phyloP scores from a whole-genome alignment of 2,888 invertebrate species.

The Nymphalis polychloros region DNA sequence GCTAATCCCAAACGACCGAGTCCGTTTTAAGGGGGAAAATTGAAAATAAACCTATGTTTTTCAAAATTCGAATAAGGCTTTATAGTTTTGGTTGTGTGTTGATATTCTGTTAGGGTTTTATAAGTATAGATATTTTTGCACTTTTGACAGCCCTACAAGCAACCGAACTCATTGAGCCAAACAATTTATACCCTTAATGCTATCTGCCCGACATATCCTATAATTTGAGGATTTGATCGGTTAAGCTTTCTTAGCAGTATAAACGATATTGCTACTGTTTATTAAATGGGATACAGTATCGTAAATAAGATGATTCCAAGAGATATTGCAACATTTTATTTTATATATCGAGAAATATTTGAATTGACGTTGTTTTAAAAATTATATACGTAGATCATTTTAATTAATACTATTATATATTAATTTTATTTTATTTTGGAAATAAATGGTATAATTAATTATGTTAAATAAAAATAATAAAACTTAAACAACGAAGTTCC shows the following conservation, averaged over 20 bases:
- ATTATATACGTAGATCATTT: too few relatives aligned
- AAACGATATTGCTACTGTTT: constrained; percentile 35
- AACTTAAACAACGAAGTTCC: too few relatives aligned
- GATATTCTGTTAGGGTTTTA: not conserved
- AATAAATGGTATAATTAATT: not conserved
- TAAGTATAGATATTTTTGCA: not conserved
- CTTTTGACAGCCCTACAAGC: constrained; percentile 1
- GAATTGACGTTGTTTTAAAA: not conserved
- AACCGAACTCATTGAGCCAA: constrained; percentile 24
- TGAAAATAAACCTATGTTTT: too few relatives aligned
- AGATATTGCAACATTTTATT: constrained; percentile 17
- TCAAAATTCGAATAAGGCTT: too few relatives aligned
- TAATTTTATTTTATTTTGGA: too few relatives aligned
- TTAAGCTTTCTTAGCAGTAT: constrained; percentile 34
- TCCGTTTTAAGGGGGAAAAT: too few relatives aligned
- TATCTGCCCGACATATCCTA: constrained; percentile 36
- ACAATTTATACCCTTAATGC: constrained; percentile 42
- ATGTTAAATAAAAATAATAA: not conserved
- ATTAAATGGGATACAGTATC: constrained; percentile 27
- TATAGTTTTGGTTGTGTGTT: too few relatives aligned
- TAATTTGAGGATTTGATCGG: constrained; percentile 40
- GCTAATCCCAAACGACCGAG: too few relatives aligned
- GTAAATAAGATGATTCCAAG: constrained; percentile 30
- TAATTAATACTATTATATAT: too few relatives aligned
- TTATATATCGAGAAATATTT: not conserved